Evolutionary conservation across 2,797 vertebrate genomes (phyloP).

Genomic region (Otus scops): DNA sequence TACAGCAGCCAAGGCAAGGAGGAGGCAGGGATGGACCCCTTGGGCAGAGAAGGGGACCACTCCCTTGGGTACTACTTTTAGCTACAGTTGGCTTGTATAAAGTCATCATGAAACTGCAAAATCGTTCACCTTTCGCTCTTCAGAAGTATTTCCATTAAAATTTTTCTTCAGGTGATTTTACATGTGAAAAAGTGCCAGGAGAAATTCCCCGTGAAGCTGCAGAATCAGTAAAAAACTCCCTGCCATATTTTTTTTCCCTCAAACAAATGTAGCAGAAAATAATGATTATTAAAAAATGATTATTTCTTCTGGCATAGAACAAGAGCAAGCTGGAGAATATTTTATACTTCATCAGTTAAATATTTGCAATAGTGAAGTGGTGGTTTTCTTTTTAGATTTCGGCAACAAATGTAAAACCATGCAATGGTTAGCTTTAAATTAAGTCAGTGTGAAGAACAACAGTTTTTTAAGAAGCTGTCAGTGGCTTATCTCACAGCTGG

Average conservation of each 20-base stretch:
- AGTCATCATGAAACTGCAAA: not conserved
- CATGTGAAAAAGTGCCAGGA: not conserved
- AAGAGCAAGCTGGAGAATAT: not conserved
- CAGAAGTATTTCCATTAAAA: not conserved
- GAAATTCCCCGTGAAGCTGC: not conserved
- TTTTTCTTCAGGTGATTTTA: not conserved
- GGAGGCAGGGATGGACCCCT: not conserved
- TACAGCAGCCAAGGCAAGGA: not conserved
- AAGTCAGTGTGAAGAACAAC: slow-evolving; percentile 17
- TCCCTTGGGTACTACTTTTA: not conserved
- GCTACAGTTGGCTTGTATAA: not conserved
- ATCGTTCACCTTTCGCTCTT: not conserved
- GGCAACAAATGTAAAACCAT: not conserved
- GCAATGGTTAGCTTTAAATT: not conserved
- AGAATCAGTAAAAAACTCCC: not conserved
- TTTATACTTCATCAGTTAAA: not conserved
- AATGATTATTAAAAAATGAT: not conserved
- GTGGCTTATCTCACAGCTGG: slow-evolving; percentile 51
- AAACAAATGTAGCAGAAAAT: not conserved
- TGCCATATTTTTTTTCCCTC: not conserved
- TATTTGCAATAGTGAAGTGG: not conserved
- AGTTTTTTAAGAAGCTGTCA: slow-evolving; percentile 33
- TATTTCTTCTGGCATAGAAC: not conserved
- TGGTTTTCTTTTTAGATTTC: not conserved
- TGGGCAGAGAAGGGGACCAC: not conserved